Evolutionary conservation across 2,113 vertebrate species (phyloP), one percentile per base, ranked within the genome.

Genomic region (Gallinago undulata): DNA sequence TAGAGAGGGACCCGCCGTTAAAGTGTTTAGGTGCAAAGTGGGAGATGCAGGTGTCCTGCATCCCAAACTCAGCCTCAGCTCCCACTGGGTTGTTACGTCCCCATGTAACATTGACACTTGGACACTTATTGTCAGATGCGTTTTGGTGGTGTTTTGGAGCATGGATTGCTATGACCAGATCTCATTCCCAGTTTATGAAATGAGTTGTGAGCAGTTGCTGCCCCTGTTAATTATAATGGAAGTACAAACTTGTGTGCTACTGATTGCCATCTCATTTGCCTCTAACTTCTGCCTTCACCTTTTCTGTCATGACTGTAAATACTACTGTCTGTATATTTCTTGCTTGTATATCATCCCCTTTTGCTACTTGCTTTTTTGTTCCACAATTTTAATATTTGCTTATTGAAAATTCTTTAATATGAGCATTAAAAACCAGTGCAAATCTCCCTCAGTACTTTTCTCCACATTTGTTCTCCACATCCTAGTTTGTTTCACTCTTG

Each of bases 61-160:
- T 30, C 57, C 56, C 47, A 68, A 48, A 75, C 11, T 7, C 23
- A 77, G 28, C 78, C 37, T 66, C 23, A 50, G 0, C 23, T 21
- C n/a, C 37, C 1, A 0, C 43, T 27, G 37, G 16, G 16, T 25
- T 53, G 8, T 53, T 41, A 74, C 25, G 4, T n/a, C 23, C 19
- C 17, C 8, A 3, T 19, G 8, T 27, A 69, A 45, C 1, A 0
- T 0, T 57, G 56, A 39, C 18, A 13, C 33, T 77, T n/a, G 14
- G 51, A 47, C 21, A 8, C 43, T 77, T 9, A 18, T 16, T 81
- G 33, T 51, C 50, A 53, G 13, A 6, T 39, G 33, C n/a, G 33
- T 43, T 43, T 43, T 51, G 17, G 16, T 25, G 64, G 24, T 77
- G 13, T 66, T 72, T n/a, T 47, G 57, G 13, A 66, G 33, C 28